A percentile compares a stretch with the other conserved stretches of the same genome.
phyloP scores from a whole-genome alignment of 2,888 invertebrate genomes.

The Cephus nigrinus region DNA sequence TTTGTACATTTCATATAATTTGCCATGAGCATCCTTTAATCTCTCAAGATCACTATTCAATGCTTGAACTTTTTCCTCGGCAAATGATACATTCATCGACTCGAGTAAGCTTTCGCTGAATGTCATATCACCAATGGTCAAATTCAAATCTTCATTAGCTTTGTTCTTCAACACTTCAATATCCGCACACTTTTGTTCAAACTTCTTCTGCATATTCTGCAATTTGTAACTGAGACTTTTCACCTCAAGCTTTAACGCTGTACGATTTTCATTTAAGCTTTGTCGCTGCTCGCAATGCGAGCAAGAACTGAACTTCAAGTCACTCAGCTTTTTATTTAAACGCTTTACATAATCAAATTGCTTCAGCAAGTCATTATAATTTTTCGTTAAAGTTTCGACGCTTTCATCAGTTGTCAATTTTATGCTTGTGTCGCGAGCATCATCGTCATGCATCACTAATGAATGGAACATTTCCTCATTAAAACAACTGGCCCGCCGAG shows the following conservation, averaged over 20 bases:
- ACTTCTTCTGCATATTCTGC: constrained; percentile 45
- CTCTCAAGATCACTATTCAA: constrained; percentile 46
- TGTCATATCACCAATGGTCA: constrained; percentile 34
- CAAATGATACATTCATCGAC: constrained; percentile 41
- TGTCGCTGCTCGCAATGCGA: constrained; percentile 45
- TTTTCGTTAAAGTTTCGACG: constrained; percentile 21
- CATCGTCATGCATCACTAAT: neutral
- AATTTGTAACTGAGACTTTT: constrained; percentile 43
- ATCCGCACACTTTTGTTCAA: constrained; percentile 45
- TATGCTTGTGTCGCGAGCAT: neutral
- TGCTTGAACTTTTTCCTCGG: constrained; percentile 50
- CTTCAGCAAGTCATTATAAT: constrained; percentile 35
- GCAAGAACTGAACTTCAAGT: constrained; percentile 48
- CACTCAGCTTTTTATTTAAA: constrained; percentile 48
- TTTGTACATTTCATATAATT: constrained; percentile 41
- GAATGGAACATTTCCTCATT: constrained; percentile 8
- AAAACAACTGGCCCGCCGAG: constrained; percentile 14
- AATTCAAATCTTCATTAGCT: constrained; percentile 41
- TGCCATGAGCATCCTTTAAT: constrained; percentile 43
- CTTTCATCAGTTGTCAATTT: constrained; percentile 9
- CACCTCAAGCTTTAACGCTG: constrained; percentile 45
- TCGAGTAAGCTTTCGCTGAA: constrained; percentile 43
- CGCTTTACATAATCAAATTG: constrained; percentile 37
- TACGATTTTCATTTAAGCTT: constrained; percentile 45
- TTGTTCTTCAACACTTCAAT: constrained; percentile 45